Conservation (phyloP, 2,797 vertebrate species). For the Sandelia bainsii region DNA sequence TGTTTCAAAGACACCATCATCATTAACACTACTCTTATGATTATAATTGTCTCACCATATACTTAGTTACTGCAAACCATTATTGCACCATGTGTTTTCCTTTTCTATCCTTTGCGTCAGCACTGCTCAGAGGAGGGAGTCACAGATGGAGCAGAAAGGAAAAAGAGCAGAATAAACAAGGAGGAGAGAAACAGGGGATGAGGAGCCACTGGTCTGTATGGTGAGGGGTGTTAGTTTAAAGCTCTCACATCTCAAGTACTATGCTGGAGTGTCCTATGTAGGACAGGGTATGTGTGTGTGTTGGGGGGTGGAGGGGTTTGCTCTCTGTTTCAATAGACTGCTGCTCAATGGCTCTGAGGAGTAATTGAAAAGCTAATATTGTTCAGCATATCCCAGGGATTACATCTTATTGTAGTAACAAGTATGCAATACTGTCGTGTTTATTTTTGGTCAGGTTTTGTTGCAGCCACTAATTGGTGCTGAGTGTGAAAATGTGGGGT, state of each 20-base stretch:
- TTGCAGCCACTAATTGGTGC: slow-evolving; percentile 80
- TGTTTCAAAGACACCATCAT: slow-evolving; percentile 9
- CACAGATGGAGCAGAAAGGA: slow-evolving; percentile 23
- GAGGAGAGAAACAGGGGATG: slow-evolving; percentile 40
- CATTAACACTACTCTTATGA: slow-evolving; percentile 2
- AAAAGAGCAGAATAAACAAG: slow-evolving; percentile 45
- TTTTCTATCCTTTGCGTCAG: slow-evolving; percentile 17
- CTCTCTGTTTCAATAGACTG: slow-evolving; percentile 78
- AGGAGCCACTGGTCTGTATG: slow-evolving; percentile 54
- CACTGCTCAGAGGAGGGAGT: slow-evolving; percentile 26
- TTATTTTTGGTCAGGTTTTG: slow-evolving; percentile 83
- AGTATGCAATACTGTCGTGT: slow-evolving; percentile 80
- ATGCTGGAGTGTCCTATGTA: slow-evolving; percentile 59
- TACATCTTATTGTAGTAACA: slow-evolving; percentile 82
- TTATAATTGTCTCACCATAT: slow-evolving; percentile 13
- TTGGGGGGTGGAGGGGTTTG: slow-evolving; percentile 40
- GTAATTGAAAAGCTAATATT: slow-evolving; percentile 87
- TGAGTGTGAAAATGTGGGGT: slow-evolving; percentile 76
- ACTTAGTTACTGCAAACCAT: slow-evolving; percentile 25
- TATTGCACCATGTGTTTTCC: slow-evolving; percentile 39
- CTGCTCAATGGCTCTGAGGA: slow-evolving; percentile 80
- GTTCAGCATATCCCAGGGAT: slow-evolving; percentile 83
- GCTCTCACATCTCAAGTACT: slow-evolving; percentile 68
- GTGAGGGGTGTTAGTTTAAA: slow-evolving; percentile 62
- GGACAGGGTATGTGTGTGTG: slow-evolving; percentile 41